phyloP scores from a whole-genome alignment of 1,140 invertebrate species.

The Drosophila auraria region DNA sequence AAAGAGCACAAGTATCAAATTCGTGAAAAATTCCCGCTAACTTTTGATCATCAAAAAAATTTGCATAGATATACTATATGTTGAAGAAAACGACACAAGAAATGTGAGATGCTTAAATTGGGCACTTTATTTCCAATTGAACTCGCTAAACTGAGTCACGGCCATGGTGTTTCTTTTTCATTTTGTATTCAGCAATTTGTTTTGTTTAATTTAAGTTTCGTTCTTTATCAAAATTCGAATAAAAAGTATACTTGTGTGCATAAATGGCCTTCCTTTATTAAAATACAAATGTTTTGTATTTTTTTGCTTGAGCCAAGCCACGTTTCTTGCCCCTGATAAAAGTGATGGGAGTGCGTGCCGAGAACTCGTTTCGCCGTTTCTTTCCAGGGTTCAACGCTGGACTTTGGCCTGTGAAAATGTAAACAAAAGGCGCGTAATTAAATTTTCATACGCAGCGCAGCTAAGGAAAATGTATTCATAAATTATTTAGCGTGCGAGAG shows the following conservation, averaged over 20 bases:
- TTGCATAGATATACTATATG: not conserved
- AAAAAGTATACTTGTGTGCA: not conserved
- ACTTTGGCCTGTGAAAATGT: constrained; percentile 67
- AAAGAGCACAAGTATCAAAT: not conserved
- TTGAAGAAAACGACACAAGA: not conserved
- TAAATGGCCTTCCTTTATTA: not conserved
- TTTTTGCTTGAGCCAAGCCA: constrained; percentile 4
- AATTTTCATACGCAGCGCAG: constrained; percentile 68
- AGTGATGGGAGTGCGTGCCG: constrained; percentile 48
- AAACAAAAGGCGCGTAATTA: constrained; percentile 78
- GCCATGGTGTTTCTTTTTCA: not conserved
- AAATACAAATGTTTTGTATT: constrained; percentile 16
- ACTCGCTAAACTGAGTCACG: constrained; percentile 12
- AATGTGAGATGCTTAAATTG: constrained; percentile 6
- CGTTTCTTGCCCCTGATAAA: not conserved
- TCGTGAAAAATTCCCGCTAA: not conserved
- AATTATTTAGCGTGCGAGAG: constrained; percentile 59
- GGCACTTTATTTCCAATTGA: constrained; percentile 2
- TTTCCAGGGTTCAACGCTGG: constrained; percentile 16
- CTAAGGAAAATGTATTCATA: constrained; percentile 63
- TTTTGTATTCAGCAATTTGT: constrained; percentile 3
- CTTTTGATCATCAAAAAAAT: constrained; percentile 11
- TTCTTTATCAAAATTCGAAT: not conserved
- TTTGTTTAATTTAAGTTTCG: not conserved
- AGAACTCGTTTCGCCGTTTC: constrained; percentile 45